Evolutionary conservation across 2,797 vertebrate species (phyloP).

Genomic region (Squalus acanthias): DNA sequence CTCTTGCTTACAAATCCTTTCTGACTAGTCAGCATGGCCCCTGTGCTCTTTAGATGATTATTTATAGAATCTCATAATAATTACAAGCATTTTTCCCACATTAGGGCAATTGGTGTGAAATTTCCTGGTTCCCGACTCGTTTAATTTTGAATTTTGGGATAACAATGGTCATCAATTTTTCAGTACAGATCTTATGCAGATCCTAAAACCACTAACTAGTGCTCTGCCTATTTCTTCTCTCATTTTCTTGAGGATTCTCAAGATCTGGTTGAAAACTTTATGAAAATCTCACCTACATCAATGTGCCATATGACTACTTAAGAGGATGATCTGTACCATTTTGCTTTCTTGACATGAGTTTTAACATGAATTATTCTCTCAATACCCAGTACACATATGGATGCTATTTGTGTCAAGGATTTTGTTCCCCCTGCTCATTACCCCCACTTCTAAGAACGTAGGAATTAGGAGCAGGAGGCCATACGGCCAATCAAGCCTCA

Average conservation of each 20-base stretch:
- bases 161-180: neutral
- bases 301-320: neutral
- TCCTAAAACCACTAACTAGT: neutral
- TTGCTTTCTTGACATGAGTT: neutral
- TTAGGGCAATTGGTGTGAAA: slow-evolving; percentile 46
- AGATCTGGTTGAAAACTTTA: neutral
- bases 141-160: neutral
- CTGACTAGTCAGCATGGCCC: neutral
- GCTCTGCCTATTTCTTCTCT: neutral
- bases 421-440: neutral
- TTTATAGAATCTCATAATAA: neutral
- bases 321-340: neutral
- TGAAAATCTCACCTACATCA: too few relatives aligned
- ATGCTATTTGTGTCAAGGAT: neutral
- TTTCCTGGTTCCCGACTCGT: neutral
- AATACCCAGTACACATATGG: neutral
- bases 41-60: neutral
- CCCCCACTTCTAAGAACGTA: neutral
- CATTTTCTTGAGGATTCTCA: neutral
- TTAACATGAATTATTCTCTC: neutral
- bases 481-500: too few relatives aligned
- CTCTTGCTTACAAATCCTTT: neutral
- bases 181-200: neutral
- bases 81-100: neutral
- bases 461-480: too few relatives aligned